These are phyloP conservation scores for Anoura caudifer DNA, from an alignment of 2,113 vertebrate genomes.

Conservation along the genomic window DNA sequence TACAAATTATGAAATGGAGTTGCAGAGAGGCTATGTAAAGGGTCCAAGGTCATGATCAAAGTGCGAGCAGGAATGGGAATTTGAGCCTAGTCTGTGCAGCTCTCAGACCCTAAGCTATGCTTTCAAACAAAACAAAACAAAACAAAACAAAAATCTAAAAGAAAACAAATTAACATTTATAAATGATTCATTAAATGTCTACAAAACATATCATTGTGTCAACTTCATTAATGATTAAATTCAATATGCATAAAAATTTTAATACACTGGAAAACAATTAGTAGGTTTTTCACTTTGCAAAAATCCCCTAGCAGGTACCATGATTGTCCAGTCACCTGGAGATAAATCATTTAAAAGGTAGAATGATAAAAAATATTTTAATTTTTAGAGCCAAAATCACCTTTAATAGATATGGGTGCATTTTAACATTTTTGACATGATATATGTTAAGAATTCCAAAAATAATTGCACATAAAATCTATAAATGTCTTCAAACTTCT, in stretches of 20 bases:
- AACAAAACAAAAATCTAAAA: neutral
- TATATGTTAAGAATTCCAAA: neutral
- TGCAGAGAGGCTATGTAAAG: too few species aligned
- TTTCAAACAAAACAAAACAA: neutral
- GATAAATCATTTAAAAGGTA: neutral
- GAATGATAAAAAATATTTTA: neutral
- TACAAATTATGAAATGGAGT: neutral
- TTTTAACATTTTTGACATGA: neutral
- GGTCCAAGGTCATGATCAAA: rapidly evolving
- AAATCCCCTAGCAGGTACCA: neutral
- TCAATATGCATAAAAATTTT: neutral
- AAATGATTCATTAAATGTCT: constrained; percentile 2
- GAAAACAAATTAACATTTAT: neutral
- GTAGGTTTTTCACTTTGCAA: neutral
- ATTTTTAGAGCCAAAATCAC: neutral
- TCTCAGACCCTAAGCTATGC: neutral
- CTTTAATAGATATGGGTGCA: neutral
- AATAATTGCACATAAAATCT: neutral
- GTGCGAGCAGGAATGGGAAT: neutral
- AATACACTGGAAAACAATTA: constrained; percentile 30
- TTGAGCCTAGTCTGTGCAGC: neutral
- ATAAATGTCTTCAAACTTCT: neutral
- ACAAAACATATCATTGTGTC: neutral
- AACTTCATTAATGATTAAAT: neutral
- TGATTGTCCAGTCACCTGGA: neutral